Base-by-base conservation (phyloP, 1,140 invertebrate species). In the Pachypeltis micranthus region DNA sequence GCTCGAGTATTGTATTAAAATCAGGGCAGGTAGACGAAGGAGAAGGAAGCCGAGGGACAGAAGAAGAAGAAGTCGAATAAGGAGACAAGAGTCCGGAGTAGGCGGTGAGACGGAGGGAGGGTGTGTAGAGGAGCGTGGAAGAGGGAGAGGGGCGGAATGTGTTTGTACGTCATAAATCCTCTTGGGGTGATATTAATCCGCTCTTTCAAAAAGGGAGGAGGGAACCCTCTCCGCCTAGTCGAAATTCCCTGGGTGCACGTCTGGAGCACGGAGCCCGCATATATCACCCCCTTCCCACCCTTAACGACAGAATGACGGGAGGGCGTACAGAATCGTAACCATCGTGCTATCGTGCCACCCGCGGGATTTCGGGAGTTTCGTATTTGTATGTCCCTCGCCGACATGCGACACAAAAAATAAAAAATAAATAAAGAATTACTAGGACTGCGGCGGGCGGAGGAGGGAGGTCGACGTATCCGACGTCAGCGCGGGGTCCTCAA, bases 131-230 rank as follows among this genome's bases (percentile, higher is more conserved):
- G 44, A 51, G 44, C 44, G 19, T n/a, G n/a, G 44, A 51, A 51
- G 44, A 51, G 44, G 23, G 16, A n/a, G n/a, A n/a, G n/a, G n/a
- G n/a, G n/a, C 16, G 57, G 47, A 14, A 21, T 59, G 26, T 59
- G 57, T 59, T 59, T 31, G 57, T 29, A 59, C 57, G 29, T 59
- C 57, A 59, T 59, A 59, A 59, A 59, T 59, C 57, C 57, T 59
- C n/a, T 34, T 28, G 27, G 25, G 57, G 57, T 59, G 57, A 59
- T 59, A 59, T 59, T 59, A 59, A 59, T 59, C 57, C 57, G 27
- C 28, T 59, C n/a, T 31, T 59, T 59, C 24, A 47, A 47, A 23
- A 47, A n/a, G n/a, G n/a, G n/a, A n/a, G 7, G 47, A 21, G 47
- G 10, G 47, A 21, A n/a, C 34, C 47, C 47, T 21, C 10, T n/a